Conservation (phyloP, 1,140 invertebrate genomes). For the Formica selysi region DNA sequence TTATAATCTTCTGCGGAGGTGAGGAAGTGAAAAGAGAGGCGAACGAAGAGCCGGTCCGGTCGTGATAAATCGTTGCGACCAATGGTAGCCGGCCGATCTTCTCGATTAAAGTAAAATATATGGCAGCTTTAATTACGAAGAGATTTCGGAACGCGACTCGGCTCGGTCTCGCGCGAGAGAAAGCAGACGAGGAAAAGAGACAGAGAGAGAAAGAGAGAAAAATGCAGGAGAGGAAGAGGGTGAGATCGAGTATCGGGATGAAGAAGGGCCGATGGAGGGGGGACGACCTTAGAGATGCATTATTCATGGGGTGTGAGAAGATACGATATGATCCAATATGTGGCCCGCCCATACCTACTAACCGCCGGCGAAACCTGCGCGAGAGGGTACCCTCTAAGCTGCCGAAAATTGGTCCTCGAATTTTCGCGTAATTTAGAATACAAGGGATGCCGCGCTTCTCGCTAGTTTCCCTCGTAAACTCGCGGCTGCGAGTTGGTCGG, state of each 20-base stretch:
- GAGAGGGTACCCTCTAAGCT: constrained; percentile 82
- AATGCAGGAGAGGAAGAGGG: constrained; percentile 29
- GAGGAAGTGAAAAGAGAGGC: constrained; percentile 56
- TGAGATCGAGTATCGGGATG: constrained; percentile 48
- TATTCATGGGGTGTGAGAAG: constrained; percentile 85
- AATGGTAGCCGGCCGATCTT: constrained; percentile 76
- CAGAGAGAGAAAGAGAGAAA: constrained; percentile 23
- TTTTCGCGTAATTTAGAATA: constrained; percentile 83
- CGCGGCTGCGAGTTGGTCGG: constrained; percentile 22
- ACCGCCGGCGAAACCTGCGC: constrained; percentile 65
- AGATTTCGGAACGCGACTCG: constrained; percentile 78
- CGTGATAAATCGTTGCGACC: constrained; percentile 78
- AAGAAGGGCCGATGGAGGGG: constrained; percentile 60
- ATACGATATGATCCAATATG: constrained; percentile 87
- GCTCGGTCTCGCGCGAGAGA: constrained; percentile 25
- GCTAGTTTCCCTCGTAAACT: constrained; percentile 25
- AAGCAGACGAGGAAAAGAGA: neutral
- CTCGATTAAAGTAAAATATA: constrained; percentile 85
- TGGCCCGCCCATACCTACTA: constrained; percentile 77
- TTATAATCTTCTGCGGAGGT: constrained; percentile 70
- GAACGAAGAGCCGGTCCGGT: constrained; percentile 28
- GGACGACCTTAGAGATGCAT: constrained; percentile 83
- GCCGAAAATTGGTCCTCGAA: constrained; percentile 85
- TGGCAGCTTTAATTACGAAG: constrained; percentile 83
- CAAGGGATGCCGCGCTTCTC: constrained; percentile 37